These are phyloP conservation scores for human DNA, from an alignment of 2,113 vertebrate genomes.

Conservation along the genomic window GRCh38 chr21:38498501-38499000, in stretches of 20 bases:
- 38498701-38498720: conserved; percentile 80
- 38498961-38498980: background rate
- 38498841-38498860: background rate
- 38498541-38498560: conserved; percentile 92
- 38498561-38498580: conserved; percentile 96
- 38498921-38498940: no score
- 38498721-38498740: conserved; percentile 67
- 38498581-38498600: conserved; percentile 95
- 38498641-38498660: conserved; percentile 72
- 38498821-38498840: conserved; percentile 31
- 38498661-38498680: conserved; percentile 77
- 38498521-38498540: conserved; percentile 97
- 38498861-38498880: background rate
- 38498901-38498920: background rate
- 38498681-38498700: conserved; percentile 86
- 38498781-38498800: conserved; percentile 46
- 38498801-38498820: conserved; percentile 61
- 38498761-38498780: conserved; percentile 68
- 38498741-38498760: conserved; percentile 89
- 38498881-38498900: background rate
- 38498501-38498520: conserved; percentile 96
- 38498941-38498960: rapidly evolving
- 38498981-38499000: background rate
- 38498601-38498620: conserved; percentile 96
- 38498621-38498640: conserved; percentile 85